Conservation (phyloP, 2,113 vertebrate genomes). For the Panthera tigris region DNA sequence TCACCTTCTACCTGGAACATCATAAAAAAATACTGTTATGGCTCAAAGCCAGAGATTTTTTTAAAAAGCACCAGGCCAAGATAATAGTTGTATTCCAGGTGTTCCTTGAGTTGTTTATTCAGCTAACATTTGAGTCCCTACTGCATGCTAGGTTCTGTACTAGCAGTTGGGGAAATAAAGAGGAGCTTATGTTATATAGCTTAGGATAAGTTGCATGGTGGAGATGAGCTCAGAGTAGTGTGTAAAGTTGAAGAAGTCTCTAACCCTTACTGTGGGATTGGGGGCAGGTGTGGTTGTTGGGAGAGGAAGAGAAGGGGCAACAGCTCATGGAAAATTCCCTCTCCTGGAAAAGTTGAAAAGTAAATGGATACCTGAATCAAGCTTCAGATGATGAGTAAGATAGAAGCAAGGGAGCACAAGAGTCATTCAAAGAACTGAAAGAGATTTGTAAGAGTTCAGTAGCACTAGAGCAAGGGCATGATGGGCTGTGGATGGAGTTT, state of each 20-base stretch:
- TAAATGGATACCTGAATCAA: not conserved
- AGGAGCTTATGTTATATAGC: not conserved
- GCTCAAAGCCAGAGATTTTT: not conserved
- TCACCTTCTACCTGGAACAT: slow-evolving; percentile 14
- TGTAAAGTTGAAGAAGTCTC: not conserved
- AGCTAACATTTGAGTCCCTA: not conserved
- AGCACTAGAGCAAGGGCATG: not conserved
- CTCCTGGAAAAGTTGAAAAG: not conserved
- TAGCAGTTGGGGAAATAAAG: not conserved
- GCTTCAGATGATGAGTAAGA: not conserved
- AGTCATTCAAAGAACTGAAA: not conserved
- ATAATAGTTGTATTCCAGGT: not conserved
- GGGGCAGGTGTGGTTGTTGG: not conserved
- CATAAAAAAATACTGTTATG: not conserved
- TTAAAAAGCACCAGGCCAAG: not conserved
- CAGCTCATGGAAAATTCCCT: not conserved
- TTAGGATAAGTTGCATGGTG: not conserved
- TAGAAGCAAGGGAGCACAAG: too few species aligned
- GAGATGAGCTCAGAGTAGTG: not conserved
- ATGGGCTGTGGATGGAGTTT: not conserved
- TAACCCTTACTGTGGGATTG: not conserved
- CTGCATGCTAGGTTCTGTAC: not conserved
- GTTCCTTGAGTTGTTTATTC: slow-evolving; percentile 10
- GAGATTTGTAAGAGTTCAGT: not conserved
- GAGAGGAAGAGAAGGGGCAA: not conserved